phyloP scores from a whole-genome alignment of 1,140 invertebrate species.

The Nymphalis io region DNA sequence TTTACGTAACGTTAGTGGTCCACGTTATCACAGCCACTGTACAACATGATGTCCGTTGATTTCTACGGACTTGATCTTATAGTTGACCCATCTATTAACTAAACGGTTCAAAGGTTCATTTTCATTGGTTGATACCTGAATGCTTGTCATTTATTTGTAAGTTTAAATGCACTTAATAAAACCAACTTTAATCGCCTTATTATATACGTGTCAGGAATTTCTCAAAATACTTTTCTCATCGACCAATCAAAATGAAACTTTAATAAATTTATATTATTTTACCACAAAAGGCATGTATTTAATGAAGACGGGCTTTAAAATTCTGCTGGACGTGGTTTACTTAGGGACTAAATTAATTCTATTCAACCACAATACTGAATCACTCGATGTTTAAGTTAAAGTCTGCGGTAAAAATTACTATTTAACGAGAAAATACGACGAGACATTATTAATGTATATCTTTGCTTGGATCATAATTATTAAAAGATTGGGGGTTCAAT shows the following conservation, averaged over 20 bases:
- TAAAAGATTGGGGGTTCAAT: too few species aligned
- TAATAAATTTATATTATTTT: too few species aligned
- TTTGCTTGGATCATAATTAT: too few species aligned
- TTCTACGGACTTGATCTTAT: conserved; percentile 9
- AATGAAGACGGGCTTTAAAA: conserved; percentile 2
- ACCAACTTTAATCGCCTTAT: too few species aligned
- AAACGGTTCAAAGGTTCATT: not conserved
- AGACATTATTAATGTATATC: not conserved
- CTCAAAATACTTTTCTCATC: too few species aligned
- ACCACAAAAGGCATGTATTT: not conserved
- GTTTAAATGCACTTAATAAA: too few species aligned
- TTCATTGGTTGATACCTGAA: not conserved
- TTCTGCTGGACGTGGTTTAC: conserved; percentile 14
- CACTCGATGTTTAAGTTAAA: conserved; percentile 33
- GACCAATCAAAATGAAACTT: too few species aligned
- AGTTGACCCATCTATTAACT: conserved; percentile 5
- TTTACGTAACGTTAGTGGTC: too few species aligned
- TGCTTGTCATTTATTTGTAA: too few species aligned
- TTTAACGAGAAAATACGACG: not conserved
- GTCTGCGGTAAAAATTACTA: conserved; percentile 24
- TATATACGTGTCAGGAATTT: too few species aligned
- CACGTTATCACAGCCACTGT: conserved; percentile 62
- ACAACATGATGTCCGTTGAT: conserved; percentile 44
- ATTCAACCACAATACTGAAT: conserved; percentile 59
- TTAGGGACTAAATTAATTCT: conserved; percentile 23